Evolutionary conservation across 1,140 invertebrate species (phyloP), one percentile per base, ranked within the genome.

Genomic region (Neodiprion pinetum): DNA sequence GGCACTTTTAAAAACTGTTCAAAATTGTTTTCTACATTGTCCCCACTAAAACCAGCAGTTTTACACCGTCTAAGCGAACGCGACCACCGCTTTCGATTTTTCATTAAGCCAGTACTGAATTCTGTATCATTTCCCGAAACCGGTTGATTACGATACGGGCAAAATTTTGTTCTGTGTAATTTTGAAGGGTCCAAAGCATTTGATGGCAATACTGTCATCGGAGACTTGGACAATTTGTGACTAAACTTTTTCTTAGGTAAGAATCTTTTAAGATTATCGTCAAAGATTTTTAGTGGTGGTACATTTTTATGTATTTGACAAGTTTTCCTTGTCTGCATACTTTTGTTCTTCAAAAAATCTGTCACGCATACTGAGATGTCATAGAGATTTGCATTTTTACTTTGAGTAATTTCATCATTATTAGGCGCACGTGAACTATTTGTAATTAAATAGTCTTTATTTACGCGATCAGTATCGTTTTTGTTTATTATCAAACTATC

Each of bases 221-320:
- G 5, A 47, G 40, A 7, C 14, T 7, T 23, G 8, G 67, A 7
- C 9, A 21, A 69, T 69, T 61, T 61, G n/a, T 12, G 11, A 17
- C 5, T 69, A 7, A 69, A 12, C 11, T 69, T 50, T 40, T 48
- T 40, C 47, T 71, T 71, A 53, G 7, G 66, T 49, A 74, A 71
- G 69, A 73, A 70, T 66, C 73, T 69, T 40, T 73, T 61, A 70
- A 77, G 72, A 79, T 81, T 70, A 11, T 82, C 81, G 68, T 82
- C 77, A 48, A 81, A 83, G 73, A 82, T 81, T 75, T 75, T 79
- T 9, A 75, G 74, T 0, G 75, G 10, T 8, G 70, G 48, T 21
- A 70, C 49, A 9, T 78, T 71, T 73, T 72, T 77, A 66, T 80
- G 75, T 67, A 49, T 61, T 14, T 78, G 80, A 68, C 80, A 81